Percentiles rank a stretch among this genome's conserved stretches.
Conservation (phyloP, 2,888 invertebrate species). For the Diploptera punctata region DNA sequence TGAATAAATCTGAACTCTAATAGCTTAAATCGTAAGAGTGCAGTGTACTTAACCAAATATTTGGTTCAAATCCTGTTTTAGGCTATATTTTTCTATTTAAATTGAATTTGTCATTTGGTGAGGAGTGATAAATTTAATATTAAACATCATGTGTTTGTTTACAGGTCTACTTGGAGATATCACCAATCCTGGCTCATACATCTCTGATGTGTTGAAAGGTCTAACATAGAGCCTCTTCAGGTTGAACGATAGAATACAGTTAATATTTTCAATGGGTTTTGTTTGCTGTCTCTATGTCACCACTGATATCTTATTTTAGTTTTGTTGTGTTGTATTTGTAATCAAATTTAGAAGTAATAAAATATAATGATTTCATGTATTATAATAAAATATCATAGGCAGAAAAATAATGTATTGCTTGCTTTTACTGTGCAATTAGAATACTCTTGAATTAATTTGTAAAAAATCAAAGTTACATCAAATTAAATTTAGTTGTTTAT, state of each 20-base stretch:
- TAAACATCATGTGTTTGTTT: slow-evolving; percentile 51
- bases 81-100: background rate
- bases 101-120: too few species aligned
- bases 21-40: too few species aligned
- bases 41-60: too few species aligned
- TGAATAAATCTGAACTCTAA: too few species aligned
- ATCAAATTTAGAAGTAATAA: too few species aligned
- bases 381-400: too few species aligned
- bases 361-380: too few species aligned
- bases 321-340: background rate
- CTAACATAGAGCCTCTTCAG: background rate
- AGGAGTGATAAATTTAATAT: too few species aligned
- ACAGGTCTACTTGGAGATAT: slow-evolving; percentile 71
- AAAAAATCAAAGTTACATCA: too few species aligned
- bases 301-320: background rate
- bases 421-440: background rate
- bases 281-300: background rate
- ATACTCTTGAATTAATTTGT: too few species aligned
- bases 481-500: too few species aligned
- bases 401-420: background rate
- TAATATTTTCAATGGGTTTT: background rate
- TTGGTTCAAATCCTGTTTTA: too few species aligned
- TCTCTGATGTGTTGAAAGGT: slow-evolving; percentile 61
- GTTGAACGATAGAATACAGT: background rate
- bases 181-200: slow-evolving; percentile 67